These are phyloP conservation scores for Arvicanthis niloticus DNA, from an alignment of 2,113 vertebrate genomes.

Conservation along the genomic window DNA sequence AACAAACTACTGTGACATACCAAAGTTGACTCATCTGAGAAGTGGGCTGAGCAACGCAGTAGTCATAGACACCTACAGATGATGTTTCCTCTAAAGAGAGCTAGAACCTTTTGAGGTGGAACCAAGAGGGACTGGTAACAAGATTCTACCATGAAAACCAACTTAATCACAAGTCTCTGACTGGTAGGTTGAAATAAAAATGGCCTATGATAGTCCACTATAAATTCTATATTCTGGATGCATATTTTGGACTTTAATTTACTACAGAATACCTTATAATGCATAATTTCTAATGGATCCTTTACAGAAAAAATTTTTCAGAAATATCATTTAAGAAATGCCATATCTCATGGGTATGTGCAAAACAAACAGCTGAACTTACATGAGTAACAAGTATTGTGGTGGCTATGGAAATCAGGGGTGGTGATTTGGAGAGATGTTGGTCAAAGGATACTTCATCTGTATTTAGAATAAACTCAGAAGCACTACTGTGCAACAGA, in stretches of 20 bases:
- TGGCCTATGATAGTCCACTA: neutral
- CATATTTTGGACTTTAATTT: conserved; percentile 18
- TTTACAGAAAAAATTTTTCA: neutral
- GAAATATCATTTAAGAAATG: neutral
- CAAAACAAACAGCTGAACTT: neutral
- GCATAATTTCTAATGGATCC: neutral
- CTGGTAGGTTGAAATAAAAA: neutral
- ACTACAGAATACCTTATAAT: neutral
- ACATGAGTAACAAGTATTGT: neutral
- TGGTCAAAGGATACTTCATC: neutral
- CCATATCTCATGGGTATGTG: neutral
- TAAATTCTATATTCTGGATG: neutral
- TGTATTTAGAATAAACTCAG: neutral
- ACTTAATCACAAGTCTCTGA: neutral
- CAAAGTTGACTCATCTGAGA: neutral
- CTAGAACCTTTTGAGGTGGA: neutral
- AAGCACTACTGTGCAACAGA: neutral
- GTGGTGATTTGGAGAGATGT: neutral
- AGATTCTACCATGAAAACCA: conserved; percentile 25
- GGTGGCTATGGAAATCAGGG: neutral
- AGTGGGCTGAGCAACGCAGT: neutral
- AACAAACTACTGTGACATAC: neutral
- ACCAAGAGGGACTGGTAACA: neutral
- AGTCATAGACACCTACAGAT: neutral
- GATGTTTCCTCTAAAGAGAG: neutral